These are phyloP conservation scores for Prolemur simus DNA, from an alignment of 2,113 vertebrate species.

Conservation along the genomic window DNA sequence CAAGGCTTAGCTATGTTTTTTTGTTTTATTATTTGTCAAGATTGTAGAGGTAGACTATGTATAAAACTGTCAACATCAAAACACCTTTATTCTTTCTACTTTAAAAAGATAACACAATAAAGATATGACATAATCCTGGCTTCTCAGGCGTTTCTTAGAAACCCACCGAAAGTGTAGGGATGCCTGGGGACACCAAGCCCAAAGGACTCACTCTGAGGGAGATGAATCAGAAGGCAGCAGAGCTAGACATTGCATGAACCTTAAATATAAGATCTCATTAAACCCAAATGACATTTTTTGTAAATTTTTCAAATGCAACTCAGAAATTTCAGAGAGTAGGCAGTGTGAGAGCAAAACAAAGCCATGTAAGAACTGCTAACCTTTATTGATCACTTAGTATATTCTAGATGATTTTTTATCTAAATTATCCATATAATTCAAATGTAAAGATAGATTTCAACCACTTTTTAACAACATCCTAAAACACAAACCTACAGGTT, in stretches of 20 bases:
- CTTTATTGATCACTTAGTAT: not conserved
- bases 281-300: not conserved
- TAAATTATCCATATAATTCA: not conserved
- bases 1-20: conserved; percentile 10
- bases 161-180: not conserved
- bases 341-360: not conserved
- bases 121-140: not conserved
- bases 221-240: not conserved
- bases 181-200: not conserved
- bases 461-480: not conserved
- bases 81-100: conserved; percentile 46
- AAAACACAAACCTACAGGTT: not conserved
- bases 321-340: conserved; percentile 1
- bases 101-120: conserved; percentile 34
- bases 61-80: conserved; percentile 52
- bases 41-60: not conserved
- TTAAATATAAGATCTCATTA: conserved; percentile 15
- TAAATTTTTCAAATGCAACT: not conserved
- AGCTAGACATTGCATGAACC: not conserved
- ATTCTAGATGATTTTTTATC: not conserved
- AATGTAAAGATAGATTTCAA: not conserved
- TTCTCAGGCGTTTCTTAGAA: conserved; percentile 51
- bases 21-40: conserved; percentile 40
- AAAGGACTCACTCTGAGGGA: not conserved
- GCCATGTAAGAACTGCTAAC: not conserved